Evolutionary conservation across 2,113 vertebrate species (phyloP).

Genomic region (Phalacrocorax carbo): DNA sequence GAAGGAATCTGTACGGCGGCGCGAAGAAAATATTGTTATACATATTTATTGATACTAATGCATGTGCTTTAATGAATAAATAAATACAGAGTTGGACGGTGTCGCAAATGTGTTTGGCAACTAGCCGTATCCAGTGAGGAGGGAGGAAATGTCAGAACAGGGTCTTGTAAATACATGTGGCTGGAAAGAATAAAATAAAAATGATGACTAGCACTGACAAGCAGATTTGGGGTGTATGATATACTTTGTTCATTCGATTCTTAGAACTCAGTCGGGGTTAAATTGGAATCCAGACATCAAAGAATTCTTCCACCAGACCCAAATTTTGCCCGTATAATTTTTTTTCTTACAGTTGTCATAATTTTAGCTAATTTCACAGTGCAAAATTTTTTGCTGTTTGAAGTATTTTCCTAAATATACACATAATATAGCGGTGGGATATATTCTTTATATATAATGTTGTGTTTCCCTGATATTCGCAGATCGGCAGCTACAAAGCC

Average conservation of each 20-base stretch:
- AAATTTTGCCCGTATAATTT: conserved; percentile 80
- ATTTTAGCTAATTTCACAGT: conserved; percentile 83
- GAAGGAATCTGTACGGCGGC: not conserved
- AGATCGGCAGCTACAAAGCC: not conserved
- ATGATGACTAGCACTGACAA: conserved; percentile 85
- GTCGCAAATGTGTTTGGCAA: conserved; percentile 66
- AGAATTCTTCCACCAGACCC: conserved; percentile 88
- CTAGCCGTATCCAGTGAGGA: conserved; percentile 60
- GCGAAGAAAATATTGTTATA: conserved; percentile 38
- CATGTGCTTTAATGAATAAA: conserved; percentile 70
- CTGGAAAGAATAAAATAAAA: conserved; percentile 88
- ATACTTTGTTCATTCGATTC: conserved; percentile 96
- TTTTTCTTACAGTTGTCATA: conserved; percentile 79
- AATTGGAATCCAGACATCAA: conserved; percentile 99
- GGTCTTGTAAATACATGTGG: conserved; percentile 86
- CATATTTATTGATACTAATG: conserved; percentile 69
- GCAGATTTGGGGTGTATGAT: conserved; percentile 90
- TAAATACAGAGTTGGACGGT: conserved; percentile 57
- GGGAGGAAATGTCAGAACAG: conserved; percentile 78
- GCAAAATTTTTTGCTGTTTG: conserved; percentile 76
- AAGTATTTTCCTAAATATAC: conserved; percentile 72
- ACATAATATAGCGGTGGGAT: conserved; percentile 47
- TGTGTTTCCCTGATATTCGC: not conserved
- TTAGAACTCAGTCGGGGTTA: conserved; percentile 99
- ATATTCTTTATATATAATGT: not conserved